Base-by-base conservation (phyloP, 2,797 vertebrate genomes). In the Salarias fasciatus region DNA sequence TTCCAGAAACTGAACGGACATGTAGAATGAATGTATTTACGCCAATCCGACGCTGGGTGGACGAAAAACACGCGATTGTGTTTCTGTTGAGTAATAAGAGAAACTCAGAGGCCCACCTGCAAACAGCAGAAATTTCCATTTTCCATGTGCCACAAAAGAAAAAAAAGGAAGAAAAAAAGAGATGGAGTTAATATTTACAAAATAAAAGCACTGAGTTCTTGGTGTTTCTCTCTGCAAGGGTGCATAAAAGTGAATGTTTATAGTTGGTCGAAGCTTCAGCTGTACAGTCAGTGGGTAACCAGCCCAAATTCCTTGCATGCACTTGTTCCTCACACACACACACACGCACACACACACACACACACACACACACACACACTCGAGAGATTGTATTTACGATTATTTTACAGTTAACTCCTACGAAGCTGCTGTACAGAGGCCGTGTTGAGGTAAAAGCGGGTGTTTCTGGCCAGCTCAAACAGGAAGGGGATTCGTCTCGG, bases 261-360 rank as follows among this genome's bases (percentile, higher is more conserved):
- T 70, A 65, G 69, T 72, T 73, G 64, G 66, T 77, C 63, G 69
- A 77, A 75, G 69, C 70, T 85, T n/a, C 74, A 64, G 77, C 85
- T 86, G 82, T 88, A 87, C 82, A 80, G 75, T 84, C 66, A 8
- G 72, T 85, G 87, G 90, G 86, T 86, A 87, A 88, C 87, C 89
- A 89, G 89, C 87, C 90, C 86, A 86, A 43, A 24, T 64, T 75
- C 71, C 63, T 84, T 5, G 63, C 87, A 88, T 86, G 83, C 86
- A 87, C 69, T 77, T 65, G 18, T 31, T 77, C 74, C 69, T 69
- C 82, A 86, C 82, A 84, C 84, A 77, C 66, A 80, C 85, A n/a
- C n/a, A n/a, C n/a, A n/a, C n/a, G n/a, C n/a, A n/a, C n/a, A n/a
- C n/a, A n/a, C n/a, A n/a, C n/a, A n/a, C n/a, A n/a, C n/a, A n/a